phyloP scores from a whole-genome alignment of 2,888 invertebrate species.

The Erynnis tages region DNA sequence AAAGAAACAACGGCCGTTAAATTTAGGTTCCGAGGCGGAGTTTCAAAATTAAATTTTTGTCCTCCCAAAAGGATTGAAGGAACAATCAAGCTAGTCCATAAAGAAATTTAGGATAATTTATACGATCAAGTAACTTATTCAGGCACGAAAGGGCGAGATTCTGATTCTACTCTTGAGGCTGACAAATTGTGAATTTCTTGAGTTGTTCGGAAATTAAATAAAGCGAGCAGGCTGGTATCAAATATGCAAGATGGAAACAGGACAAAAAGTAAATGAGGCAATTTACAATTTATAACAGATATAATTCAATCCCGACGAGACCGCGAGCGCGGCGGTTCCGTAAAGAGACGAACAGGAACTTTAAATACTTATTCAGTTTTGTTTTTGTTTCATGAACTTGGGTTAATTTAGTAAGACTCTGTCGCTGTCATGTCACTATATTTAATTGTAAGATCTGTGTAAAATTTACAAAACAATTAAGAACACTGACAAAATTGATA shows the following conservation, averaged over 20 bases:
- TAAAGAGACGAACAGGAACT: slow-evolving; percentile 37
- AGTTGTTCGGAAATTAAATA: slow-evolving; percentile 18
- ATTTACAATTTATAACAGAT: slow-evolving; percentile 56
- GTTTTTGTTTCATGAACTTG: slow-evolving; percentile 48
- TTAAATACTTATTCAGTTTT: slow-evolving; percentile 58
- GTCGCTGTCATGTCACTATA: slow-evolving; percentile 34
- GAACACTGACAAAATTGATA: no score
- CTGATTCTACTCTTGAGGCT: slow-evolving; percentile 7
- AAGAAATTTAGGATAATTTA: slow-evolving; percentile 15
- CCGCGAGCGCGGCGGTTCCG: slow-evolving; percentile 43
- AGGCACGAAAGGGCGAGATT: not conserved
- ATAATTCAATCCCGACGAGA: slow-evolving; percentile 52
- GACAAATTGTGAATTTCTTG: slow-evolving; percentile 22
- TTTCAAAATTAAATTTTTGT: slow-evolving; percentile 11
- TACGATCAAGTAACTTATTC: slow-evolving; percentile 7
- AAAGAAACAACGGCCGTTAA: slow-evolving; percentile 5
- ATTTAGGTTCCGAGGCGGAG: not conserved
- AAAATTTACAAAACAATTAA: no score
- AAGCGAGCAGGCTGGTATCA: slow-evolving; percentile 20
- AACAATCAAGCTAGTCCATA: slow-evolving; percentile 10
- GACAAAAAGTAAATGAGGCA: slow-evolving; percentile 46
- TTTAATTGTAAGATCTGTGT: no score
- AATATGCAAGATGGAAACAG: slow-evolving; percentile 32
- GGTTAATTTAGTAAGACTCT: slow-evolving; percentile 44
- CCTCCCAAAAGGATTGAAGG: slow-evolving; percentile 9